Percentiles rank a stretch among this genome's conserved stretches.
Conservation (phyloP, 2,797 vertebrate species). For the Gymnodraco acuticeps region DNA sequence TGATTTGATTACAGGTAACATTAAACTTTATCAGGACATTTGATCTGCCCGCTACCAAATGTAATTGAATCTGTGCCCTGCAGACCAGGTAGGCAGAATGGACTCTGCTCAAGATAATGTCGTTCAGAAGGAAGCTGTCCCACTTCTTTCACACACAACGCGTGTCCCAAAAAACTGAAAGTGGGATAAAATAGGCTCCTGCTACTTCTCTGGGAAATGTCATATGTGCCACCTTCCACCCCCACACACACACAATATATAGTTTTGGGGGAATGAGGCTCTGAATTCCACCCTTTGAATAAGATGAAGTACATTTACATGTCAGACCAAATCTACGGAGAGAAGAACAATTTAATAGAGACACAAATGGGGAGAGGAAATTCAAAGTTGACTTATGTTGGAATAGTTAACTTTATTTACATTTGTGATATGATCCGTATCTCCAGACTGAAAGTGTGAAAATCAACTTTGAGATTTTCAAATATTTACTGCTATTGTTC, state of each 20-base stretch:
- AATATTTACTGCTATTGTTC: slow-evolving; percentile 32
- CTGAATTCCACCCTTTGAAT: slow-evolving; percentile 27
- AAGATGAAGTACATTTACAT: slow-evolving; percentile 25
- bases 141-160: slow-evolving; percentile 42
- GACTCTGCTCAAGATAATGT: slow-evolving; percentile 68
- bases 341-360: slow-evolving; percentile 20
- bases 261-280: background rate
- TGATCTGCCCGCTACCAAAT: slow-evolving; percentile 28
- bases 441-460: slow-evolving; percentile 25
- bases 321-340: slow-evolving; percentile 16
- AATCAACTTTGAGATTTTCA: slow-evolving; percentile 36
- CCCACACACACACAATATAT: background rate
- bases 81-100: slow-evolving; percentile 44
- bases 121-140: slow-evolving; percentile 56
- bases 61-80: slow-evolving; percentile 22
- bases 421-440: slow-evolving; percentile 30
- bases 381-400: slow-evolving; percentile 20
- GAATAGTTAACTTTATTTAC: slow-evolving; percentile 37
- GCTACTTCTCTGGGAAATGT: slow-evolving; percentile 26
- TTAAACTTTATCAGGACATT: slow-evolving; percentile 50
- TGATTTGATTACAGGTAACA: slow-evolving; percentile 59
- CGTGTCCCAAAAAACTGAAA: slow-evolving; percentile 52
- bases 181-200: slow-evolving; percentile 9
- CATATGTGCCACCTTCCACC: background rate
- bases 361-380: slow-evolving; percentile 27